Percentiles rank a stretch among this genome's conserved stretches.
Conservation (phyloP, 2,113 vertebrate genomes). For the Elaphurus davidianus region DNA sequence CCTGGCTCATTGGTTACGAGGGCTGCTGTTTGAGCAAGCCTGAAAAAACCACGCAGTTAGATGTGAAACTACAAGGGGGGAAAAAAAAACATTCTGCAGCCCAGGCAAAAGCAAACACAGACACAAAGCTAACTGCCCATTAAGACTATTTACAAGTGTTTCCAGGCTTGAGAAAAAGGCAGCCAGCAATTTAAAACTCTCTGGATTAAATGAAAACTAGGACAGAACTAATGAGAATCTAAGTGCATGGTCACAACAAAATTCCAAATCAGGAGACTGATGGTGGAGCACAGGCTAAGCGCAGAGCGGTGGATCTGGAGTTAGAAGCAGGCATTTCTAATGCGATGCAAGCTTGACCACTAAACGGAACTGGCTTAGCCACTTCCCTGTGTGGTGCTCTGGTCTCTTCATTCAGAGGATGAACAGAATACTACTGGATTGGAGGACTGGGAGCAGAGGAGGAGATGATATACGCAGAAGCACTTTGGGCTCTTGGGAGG, state of each 20-base stretch:
- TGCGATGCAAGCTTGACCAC: neutral
- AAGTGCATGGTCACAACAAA: neutral
- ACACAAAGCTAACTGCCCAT: neutral
- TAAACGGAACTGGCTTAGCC: neutral
- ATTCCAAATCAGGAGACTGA: neutral
- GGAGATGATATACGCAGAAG: conserved; percentile 36
- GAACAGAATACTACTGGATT: neutral
- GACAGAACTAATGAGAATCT: conserved; percentile 13
- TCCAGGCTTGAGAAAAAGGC: conserved; percentile 21
- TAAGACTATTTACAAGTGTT: neutral
- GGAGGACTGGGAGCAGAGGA: neutral
- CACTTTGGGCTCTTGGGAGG: conserved; percentile 38
- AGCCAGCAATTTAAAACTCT: neutral
- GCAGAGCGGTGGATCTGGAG: neutral
- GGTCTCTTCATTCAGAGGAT: neutral
- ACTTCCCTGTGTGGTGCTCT: neutral
- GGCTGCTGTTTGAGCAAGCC: neutral
- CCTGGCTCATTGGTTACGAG: neutral
- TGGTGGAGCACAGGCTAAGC: conserved; percentile 3
- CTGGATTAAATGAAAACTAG: conserved; percentile 16
- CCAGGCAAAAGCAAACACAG: neutral
- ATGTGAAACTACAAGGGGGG: accelerated
- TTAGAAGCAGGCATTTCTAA: conserved; percentile 7
- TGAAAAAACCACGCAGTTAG: neutral
- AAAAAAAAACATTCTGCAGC: neutral